A percentile compares a stretch with the other conserved stretches of the same genome.
Evolutionary conservation across 2,797 vertebrate species (phyloP).

Genomic region (Picus viridis): DNA sequence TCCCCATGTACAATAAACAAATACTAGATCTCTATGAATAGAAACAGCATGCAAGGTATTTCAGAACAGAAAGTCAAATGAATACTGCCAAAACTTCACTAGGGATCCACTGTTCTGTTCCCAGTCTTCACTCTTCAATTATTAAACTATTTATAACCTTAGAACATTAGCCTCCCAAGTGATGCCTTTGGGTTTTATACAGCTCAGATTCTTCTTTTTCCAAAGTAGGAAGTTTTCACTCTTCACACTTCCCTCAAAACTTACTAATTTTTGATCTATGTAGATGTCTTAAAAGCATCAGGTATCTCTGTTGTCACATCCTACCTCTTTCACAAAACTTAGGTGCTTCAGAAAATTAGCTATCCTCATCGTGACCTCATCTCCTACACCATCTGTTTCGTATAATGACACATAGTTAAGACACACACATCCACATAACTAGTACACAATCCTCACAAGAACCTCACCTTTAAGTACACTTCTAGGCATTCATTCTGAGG

Average conservation of each 20-base stretch:
- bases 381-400: background rate
- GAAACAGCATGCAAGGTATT: background rate
- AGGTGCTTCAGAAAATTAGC: background rate
- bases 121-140: background rate
- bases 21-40: background rate
- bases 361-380: background rate
- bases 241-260: background rate
- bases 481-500: background rate
- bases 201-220: background rate
- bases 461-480: background rate
- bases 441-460: background rate
- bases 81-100: background rate
- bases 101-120: background rate
- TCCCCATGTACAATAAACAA: background rate
- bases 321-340: background rate
- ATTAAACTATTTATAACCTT: no score
- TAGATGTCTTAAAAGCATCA: background rate
- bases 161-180: background rate
- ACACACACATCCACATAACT: background rate
- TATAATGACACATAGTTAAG: background rate
- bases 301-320: background rate
- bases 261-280: background rate
- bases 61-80: background rate
- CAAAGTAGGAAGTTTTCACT: background rate
- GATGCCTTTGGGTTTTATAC: background rate